Conservation (phyloP, 2,113 vertebrate genomes). For the Apeltes quadracus region DNA sequence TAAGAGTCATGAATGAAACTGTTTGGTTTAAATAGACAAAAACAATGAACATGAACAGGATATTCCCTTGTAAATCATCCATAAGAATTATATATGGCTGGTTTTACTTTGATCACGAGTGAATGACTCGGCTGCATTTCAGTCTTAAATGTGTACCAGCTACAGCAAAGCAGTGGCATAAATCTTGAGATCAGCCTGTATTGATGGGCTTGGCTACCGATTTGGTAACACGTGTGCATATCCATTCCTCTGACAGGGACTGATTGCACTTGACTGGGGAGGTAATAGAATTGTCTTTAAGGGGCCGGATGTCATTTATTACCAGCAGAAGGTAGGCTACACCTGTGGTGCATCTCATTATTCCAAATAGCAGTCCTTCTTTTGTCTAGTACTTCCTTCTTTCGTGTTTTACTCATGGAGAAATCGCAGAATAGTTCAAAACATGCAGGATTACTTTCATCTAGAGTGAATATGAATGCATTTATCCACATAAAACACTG, state of each 20-base stretch:
- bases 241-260: conserved; percentile 82
- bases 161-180: conserved; percentile 68
- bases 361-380: conserved; percentile 69
- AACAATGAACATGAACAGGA: conserved; percentile 22
- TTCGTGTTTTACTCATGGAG: conserved; percentile 43
- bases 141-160: conserved; percentile 60
- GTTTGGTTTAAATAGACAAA: conserved; percentile 21
- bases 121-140: conserved; percentile 56
- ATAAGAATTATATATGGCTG: conserved; percentile 35
- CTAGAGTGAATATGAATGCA: conserved; percentile 11
- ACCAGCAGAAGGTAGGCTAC: conserved; percentile 73
- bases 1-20: conserved; percentile 40
- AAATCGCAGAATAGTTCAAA: conserved; percentile 27
- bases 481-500: background rate
- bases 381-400: conserved; percentile 60
- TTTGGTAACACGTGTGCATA: conserved; percentile 81
- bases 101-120: conserved; percentile 35
- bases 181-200: conserved; percentile 80
- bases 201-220: conserved; percentile 79
- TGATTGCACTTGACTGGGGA: conserved; percentile 78
- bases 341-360: conserved; percentile 74
- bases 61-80: conserved; percentile 32
- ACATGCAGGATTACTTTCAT: conserved; percentile 3
- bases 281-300: conserved; percentile 87
- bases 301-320: conserved; percentile 80